phyloP scores from a whole-genome alignment of 2,113 vertebrate genomes.

The Camelus dromedarius region DNA sequence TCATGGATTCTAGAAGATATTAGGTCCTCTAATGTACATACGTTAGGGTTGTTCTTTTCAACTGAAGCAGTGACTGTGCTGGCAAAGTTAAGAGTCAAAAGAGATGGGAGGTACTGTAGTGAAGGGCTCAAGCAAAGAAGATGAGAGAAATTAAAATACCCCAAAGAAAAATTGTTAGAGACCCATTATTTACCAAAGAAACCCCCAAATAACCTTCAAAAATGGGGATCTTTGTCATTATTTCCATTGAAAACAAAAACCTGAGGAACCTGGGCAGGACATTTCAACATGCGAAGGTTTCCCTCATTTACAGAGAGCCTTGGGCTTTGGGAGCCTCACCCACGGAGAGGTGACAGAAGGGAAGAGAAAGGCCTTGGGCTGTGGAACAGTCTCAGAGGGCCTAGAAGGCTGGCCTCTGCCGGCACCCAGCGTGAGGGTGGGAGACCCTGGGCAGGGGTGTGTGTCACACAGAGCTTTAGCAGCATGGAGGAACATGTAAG shows the following conservation, averaged over 20 bases:
- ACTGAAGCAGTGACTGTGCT: background rate
- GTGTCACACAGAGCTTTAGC: background rate
- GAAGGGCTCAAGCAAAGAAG: background rate
- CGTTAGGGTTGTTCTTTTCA: background rate
- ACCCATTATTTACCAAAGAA: background rate
- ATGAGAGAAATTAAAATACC: background rate
- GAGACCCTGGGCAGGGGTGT: background rate
- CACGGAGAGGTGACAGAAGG: background rate
- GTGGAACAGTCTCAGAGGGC: background rate
- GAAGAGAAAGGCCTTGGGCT: background rate
- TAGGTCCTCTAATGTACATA: background rate
- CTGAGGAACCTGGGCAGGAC: background rate
- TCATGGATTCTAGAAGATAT: background rate
- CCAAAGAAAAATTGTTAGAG: background rate
- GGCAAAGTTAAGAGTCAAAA: background rate
- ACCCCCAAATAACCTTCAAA: background rate
- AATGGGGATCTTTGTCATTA: background rate
- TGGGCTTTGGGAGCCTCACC: background rate
- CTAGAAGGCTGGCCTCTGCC: background rate
- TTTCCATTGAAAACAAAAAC: slow-evolving; percentile 3
- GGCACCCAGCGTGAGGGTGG: background rate
- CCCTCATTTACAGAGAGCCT: background rate
- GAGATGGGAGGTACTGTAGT: background rate
- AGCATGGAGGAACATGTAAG: background rate
- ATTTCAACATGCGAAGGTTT: background rate